phyloP scores from a whole-genome alignment of 1,140 invertebrate species.

The Apis cerana region DNA sequence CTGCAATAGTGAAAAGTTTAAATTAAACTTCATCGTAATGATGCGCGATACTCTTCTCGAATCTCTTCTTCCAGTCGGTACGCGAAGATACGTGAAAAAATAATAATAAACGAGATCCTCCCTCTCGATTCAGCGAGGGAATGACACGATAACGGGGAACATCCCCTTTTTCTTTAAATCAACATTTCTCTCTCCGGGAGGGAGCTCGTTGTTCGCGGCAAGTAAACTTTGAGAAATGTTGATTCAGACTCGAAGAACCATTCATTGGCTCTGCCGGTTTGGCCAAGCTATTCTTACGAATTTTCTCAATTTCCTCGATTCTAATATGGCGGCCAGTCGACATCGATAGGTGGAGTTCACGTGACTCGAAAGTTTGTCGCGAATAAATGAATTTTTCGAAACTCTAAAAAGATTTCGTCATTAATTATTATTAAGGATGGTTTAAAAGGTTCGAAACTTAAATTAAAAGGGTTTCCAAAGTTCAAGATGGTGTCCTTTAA shows the following conservation, averaged over 20 bases:
- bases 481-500: not conserved
- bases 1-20: not conserved
- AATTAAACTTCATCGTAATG: conserved; percentile 18
- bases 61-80: not conserved
- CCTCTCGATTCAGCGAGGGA: not conserved
- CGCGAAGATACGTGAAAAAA: not conserved
- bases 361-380: not conserved
- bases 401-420: not conserved
- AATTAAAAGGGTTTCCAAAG: not conserved
- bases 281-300: conserved; percentile 15
- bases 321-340: not conserved
- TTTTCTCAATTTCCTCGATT: not conserved
- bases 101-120: conserved; percentile 11
- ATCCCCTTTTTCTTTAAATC: conserved; percentile 28
- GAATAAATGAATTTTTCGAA: not conserved
- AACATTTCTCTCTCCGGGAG: conserved; percentile 17
- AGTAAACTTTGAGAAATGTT: conserved; percentile 42
- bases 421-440: not conserved
- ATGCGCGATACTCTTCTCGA: not conserved
- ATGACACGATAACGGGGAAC: not conserved
- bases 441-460: not conserved
- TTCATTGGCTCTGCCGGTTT: not conserved
- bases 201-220: not conserved
- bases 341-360: not conserved
- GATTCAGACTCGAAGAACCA: conserved; percentile 19